These are phyloP conservation scores for Selenia dentaria DNA, from an alignment of 2,888 invertebrate genomes.

Conservation along the genomic window DNA sequence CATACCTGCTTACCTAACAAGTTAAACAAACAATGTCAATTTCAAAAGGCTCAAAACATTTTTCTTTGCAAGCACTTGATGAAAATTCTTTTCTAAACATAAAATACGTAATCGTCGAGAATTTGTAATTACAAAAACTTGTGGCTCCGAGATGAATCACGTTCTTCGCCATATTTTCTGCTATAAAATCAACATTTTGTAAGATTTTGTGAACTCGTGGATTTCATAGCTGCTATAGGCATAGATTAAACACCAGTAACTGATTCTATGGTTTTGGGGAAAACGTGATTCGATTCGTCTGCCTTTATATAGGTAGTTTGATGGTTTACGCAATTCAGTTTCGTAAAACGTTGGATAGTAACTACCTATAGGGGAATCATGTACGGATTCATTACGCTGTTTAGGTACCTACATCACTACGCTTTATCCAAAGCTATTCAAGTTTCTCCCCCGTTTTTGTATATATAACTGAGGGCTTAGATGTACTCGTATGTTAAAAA, in stretches of 20 bases:
- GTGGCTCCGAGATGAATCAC: slow-evolving; percentile 8
- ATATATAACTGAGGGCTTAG: too few relatives aligned
- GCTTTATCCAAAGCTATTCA: too few relatives aligned
- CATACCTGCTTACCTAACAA: background rate
- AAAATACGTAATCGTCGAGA: slow-evolving; percentile 2
- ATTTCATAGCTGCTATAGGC: background rate
- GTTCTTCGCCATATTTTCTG: background rate
- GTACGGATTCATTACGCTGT: too few relatives aligned
- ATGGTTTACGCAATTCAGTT: slow-evolving; percentile 3
- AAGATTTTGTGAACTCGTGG: slow-evolving; percentile 14
- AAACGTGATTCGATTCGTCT: slow-evolving; percentile 9
- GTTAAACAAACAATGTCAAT: slow-evolving; percentile 18
- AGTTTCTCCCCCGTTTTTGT: too few relatives aligned
- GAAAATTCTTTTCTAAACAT: slow-evolving; percentile 6
- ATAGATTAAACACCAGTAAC: background rate
- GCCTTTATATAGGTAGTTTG: slow-evolving; percentile 2
- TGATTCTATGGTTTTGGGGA: slow-evolving; percentile 1
- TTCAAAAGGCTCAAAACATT: slow-evolving; percentile 1
- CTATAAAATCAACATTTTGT: slow-evolving; percentile 1
- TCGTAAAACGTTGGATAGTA: slow-evolving; percentile 10
- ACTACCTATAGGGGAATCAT: too few relatives aligned
- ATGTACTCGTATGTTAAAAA: too few relatives aligned
- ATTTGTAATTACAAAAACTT: slow-evolving; percentile 2
- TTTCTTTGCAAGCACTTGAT: slow-evolving; percentile 4
- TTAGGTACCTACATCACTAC: too few relatives aligned